These are phyloP conservation scores for Mythimna impura DNA, from an alignment of 2,888 invertebrate species.

Conservation along the genomic window DNA sequence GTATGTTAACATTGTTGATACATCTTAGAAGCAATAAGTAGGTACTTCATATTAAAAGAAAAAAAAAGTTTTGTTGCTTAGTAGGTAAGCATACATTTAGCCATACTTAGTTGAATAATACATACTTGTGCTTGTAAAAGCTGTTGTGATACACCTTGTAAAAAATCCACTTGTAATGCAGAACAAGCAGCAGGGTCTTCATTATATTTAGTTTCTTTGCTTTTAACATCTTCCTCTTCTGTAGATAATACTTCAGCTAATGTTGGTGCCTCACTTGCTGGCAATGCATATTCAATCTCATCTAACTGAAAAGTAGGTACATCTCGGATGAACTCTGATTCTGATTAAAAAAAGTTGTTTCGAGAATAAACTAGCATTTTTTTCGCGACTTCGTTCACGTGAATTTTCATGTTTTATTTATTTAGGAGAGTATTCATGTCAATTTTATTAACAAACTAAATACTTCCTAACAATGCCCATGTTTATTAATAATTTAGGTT, in stretches of 20 bases:
- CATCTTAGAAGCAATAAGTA: not conserved
- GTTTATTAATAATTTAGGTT: too few relatives aligned
- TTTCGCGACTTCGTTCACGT: too few relatives aligned
- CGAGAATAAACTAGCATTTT: too few relatives aligned
- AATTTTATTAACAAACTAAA: too few relatives aligned
- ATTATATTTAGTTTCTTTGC: conserved; percentile 66
- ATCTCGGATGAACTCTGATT: conserved; percentile 8
- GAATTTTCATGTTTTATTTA: too few relatives aligned
- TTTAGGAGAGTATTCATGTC: too few relatives aligned
- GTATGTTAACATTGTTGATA: not conserved
- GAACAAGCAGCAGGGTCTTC: conserved; percentile 82
- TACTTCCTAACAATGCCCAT: too few relatives aligned
- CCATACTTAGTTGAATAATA: conserved; percentile 51
- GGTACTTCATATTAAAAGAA: too few relatives aligned
- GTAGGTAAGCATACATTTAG: not conserved
- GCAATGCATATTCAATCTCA: conserved; percentile 88
- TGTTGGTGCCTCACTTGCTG: conserved; percentile 85
- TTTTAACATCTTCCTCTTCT: conserved; percentile 74
- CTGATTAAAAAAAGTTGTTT: not conserved
- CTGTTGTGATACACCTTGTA: conserved; percentile 97
- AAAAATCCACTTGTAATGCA: conserved; percentile 88
- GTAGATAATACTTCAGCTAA: conserved; percentile 82
- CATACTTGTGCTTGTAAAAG: conserved; percentile 95
- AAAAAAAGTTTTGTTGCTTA: not conserved
- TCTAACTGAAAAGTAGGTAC: conserved; percentile 81